Evolutionary conservation across 2,113 vertebrate genomes (phyloP), one percentile per base, ranked within the genome.

Genomic region (Amphiprion percula): DNA sequence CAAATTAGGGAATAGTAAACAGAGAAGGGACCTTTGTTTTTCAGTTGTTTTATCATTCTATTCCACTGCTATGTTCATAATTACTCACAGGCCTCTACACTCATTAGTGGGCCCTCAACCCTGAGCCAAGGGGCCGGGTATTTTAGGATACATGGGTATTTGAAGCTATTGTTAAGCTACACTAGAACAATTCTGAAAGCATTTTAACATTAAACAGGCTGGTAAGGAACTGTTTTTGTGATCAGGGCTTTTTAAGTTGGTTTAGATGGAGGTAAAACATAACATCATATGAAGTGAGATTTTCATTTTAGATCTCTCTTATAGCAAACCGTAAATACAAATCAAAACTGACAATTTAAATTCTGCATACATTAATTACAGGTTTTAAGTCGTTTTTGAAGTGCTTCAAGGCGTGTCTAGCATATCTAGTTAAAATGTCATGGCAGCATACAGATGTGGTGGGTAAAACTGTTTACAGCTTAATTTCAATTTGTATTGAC

Each of bases 1-100:
- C 88, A 90, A 87, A 90, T 89, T 88, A 84, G 71, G 39, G 68
- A 79, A 81, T 75, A 67, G 84, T 85, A 85, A 91, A 87, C 80
- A 83, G 68, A 67, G 69, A 80, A 76, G 79, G 74, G 86, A 88
- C 84, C 69, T 86, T 88, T 77, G 68, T 90, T 87, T 88, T 86
- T 65, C 61, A 74, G 73, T 70, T 84, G 74, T 89, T 87, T 82
- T 87, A 79, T 83, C 62, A 77, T 63, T 77, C 55, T 83, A 63
- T 54, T 78, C 64, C 73, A 77, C 68, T 80, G 74, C 65, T 82
- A 68, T 77, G 24, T 84, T 87, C 70, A 70, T 89, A 87, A 88
- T 90, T 79, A 82, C 83, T 78, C 63, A 60, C 56, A 81, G 68
- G 79, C 74, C 63, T 87, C 68, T 30, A 52, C 54, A 76, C 74